Percentiles rank a stretch among this genome's conserved stretches.
These are phyloP conservation scores for Polyommatus iphigenia DNA, from an alignment of 2,888 invertebrate species.

Conservation along the genomic window DNA sequence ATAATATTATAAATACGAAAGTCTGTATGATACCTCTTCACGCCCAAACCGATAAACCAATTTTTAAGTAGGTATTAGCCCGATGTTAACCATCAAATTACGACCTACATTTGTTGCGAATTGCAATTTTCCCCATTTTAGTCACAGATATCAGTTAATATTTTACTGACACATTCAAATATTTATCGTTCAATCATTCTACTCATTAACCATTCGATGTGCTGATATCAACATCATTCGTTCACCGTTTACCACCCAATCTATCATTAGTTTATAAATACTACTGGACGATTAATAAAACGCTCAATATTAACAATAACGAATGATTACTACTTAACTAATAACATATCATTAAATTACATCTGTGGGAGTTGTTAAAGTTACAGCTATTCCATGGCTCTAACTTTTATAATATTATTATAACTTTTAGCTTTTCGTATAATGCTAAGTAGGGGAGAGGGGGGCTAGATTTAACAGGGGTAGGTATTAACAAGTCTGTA, in stretches of 20 bases:
- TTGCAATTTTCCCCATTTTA: not conserved
- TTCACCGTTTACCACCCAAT: not conserved
- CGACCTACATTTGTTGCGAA: no score
- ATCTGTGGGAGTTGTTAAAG: not conserved
- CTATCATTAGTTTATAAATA: not conserved
- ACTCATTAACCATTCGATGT: slow-evolving; percentile 14
- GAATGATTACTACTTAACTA: not conserved
- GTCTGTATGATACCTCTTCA: no score
- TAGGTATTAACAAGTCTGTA: no score
- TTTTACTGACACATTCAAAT: not conserved
- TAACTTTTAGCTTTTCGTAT: not conserved
- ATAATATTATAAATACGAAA: no score
- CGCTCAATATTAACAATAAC: not conserved
- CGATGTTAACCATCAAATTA: no score
- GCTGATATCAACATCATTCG: slow-evolving; percentile 7
- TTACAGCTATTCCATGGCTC: not conserved
- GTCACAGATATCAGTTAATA: not conserved
- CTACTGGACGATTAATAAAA: not conserved
- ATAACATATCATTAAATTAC: not conserved
- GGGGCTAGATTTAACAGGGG: no score
- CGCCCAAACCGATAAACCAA: no score
- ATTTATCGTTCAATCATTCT: slow-evolving; percentile 19
- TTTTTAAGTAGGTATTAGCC: not conserved
- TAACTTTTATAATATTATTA: not conserved
- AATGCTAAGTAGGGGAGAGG: no score